Evolutionary conservation across 2,113 vertebrate genomes (phyloP).

Genomic region (Pygoscelis antarcticus): DNA sequence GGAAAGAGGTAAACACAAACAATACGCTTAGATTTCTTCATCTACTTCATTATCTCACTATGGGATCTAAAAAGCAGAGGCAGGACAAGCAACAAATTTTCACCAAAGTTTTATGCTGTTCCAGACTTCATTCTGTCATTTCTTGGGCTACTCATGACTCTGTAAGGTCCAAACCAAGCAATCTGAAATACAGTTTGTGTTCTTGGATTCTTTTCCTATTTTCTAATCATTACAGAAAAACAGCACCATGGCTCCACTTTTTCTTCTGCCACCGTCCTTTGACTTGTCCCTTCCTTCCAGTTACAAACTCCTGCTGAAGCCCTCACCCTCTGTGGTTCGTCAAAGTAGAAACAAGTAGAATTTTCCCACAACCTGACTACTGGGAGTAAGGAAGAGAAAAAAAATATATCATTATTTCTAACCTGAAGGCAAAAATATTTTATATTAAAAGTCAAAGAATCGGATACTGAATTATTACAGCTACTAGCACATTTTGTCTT

Average conservation of each 20-base stretch:
- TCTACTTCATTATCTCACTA: neutral
- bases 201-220: neutral
- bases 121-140: neutral
- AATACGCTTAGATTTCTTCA: neutral
- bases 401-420: neutral
- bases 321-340: neutral
- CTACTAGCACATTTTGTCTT: neutral
- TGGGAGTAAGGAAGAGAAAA: neutral
- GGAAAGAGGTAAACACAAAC: slow-evolving; percentile 7
- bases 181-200: neutral
- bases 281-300: neutral
- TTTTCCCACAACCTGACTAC: neutral
- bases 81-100: neutral
- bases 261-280: neutral
- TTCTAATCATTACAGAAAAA: neutral
- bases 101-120: neutral
- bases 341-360: neutral
- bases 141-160: neutral
- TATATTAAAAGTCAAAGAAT: neutral
- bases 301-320: neutral
- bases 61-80: neutral
- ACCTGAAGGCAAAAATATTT: neutral
- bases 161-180: neutral
- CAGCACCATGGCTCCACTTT: neutral
- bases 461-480: neutral